phyloP scores from a whole-genome alignment of 2,888 invertebrate genomes.

The Hypselothyrea guttata region DNA sequence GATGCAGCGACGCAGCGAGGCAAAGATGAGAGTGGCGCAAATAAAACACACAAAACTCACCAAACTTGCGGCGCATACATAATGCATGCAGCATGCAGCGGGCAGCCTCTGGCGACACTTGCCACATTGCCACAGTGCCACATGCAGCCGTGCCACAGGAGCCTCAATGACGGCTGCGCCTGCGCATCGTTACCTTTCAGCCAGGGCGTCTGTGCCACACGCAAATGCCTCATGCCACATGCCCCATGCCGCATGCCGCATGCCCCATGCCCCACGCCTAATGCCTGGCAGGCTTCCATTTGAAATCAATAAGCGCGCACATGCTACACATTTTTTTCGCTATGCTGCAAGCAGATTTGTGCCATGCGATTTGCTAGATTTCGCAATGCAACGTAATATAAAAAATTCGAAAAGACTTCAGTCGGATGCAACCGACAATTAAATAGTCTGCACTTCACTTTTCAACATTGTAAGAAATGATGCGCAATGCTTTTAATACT shows the following conservation, averaged over 20 bases:
- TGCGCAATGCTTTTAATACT: too few relatives aligned
- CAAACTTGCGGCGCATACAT: constrained; percentile 56
- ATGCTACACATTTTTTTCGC: constrained; percentile 70
- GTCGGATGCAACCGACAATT: too few relatives aligned
- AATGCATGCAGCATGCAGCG: constrained; percentile 42
- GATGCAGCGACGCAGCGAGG: constrained; percentile 6
- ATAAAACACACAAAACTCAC: constrained; percentile 12
- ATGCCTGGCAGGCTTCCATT: constrained; percentile 28
- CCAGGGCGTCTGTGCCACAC: constrained; percentile 52
- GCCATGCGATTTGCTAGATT: constrained; percentile 23
- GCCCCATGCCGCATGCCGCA: too few relatives aligned
- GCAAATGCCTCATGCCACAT: too few relatives aligned
- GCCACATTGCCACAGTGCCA: constrained; percentile 30
- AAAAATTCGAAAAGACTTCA: too few relatives aligned
- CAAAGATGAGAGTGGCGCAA: background rate
- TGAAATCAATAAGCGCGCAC: constrained; percentile 72
- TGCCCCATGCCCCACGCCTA: too few relatives aligned
- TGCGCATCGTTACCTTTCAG: constrained; percentile 42
- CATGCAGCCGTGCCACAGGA: constrained; percentile 31
- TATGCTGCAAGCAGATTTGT: constrained; percentile 7
- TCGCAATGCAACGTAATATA: constrained; percentile 34
- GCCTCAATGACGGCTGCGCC: constrained; percentile 43
- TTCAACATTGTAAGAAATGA: too few relatives aligned
- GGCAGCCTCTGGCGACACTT: constrained; percentile 50
- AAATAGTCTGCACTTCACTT: too few relatives aligned